Conservation (phyloP, 1,140 invertebrate species). For the Drosophila navojoa region DNA sequence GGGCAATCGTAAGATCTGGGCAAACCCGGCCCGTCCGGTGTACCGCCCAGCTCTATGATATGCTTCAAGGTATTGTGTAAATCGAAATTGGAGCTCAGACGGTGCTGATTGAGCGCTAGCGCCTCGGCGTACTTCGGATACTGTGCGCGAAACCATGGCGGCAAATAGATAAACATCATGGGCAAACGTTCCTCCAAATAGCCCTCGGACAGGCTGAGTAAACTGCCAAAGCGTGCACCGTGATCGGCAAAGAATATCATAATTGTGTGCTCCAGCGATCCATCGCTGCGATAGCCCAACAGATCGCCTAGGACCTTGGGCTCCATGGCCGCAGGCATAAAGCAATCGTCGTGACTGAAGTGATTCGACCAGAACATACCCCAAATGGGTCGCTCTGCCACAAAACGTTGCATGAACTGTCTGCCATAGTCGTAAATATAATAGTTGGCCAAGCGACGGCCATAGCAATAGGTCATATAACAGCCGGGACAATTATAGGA, state of each 20-base stretch:
- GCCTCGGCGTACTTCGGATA: slow-evolving; percentile 88
- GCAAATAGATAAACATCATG: slow-evolving; percentile 91
- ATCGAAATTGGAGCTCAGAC: slow-evolving; percentile 92
- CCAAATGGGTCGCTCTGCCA: slow-evolving; percentile 86
- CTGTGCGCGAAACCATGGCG: slow-evolving; percentile 88
- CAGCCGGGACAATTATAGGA: slow-evolving; percentile 29
- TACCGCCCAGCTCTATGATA: slow-evolving; percentile 76
- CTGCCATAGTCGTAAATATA: slow-evolving; percentile 85
- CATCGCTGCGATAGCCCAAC: slow-evolving; percentile 85
- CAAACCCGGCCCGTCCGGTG: slow-evolving; percentile 9
- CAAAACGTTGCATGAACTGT: slow-evolving; percentile 84
- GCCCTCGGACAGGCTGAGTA: slow-evolving; percentile 87
- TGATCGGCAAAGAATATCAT: slow-evolving; percentile 96
- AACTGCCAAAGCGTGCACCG: slow-evolving; percentile 92
- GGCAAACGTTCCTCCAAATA: slow-evolving; percentile 95
- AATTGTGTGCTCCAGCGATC: slow-evolving; percentile 87
- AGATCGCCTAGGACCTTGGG: slow-evolving; percentile 86
- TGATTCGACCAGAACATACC: slow-evolving; percentile 91
- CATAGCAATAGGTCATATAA: slow-evolving; percentile 84
- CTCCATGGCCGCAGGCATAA: slow-evolving; percentile 88
- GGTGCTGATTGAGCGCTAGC: slow-evolving; percentile 88
- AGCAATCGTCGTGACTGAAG: slow-evolving; percentile 90
- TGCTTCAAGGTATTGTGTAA: slow-evolving; percentile 88
- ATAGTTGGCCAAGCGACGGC: slow-evolving; percentile 85
- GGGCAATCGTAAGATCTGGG: slow-evolving; percentile 84